These are phyloP conservation scores for Mustelus asterias DNA, from an alignment of 2,113 vertebrate genomes.

Conservation along the genomic window DNA sequence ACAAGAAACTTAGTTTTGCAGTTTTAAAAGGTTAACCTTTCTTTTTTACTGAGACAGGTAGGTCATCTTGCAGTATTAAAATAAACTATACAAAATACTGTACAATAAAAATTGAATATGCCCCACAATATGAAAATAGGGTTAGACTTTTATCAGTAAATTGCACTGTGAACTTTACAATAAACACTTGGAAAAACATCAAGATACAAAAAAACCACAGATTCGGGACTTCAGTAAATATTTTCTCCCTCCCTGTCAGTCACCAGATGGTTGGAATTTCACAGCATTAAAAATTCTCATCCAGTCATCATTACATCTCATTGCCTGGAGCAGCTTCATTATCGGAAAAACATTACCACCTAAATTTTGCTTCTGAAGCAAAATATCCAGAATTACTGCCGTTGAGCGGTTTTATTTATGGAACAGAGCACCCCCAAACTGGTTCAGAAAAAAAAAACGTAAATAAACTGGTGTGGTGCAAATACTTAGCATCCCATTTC, in stretches of 20 bases:
- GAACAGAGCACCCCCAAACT: not conserved
- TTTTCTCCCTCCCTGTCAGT: not conserved
- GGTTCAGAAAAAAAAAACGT: not conserved
- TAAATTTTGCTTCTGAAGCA: not conserved
- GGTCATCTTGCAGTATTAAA: constrained; percentile 20
- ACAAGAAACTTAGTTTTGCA: constrained; percentile 16
- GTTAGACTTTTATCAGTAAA: not conserved
- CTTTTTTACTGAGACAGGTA: constrained; percentile 11
- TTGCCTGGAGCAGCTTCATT: not conserved
- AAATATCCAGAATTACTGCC: not conserved
- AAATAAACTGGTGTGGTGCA: not conserved
- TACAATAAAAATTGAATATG: not conserved
- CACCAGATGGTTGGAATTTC: not conserved
- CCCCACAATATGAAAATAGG: not conserved
- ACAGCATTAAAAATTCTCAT: not conserved
- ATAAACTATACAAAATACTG: constrained; percentile 12
- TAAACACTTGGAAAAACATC: not conserved
- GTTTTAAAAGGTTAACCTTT: not conserved
- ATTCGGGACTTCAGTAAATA: not conserved
- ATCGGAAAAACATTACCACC: not conserved
- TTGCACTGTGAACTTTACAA: constrained; percentile 1
- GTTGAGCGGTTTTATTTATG: not conserved
- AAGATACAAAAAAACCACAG: constrained; percentile 18
- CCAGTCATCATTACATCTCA: not conserved
- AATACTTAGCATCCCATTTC: not conserved